Evolutionary conservation across 2,113 vertebrate species (phyloP).

Genomic region (Rallus limicola): DNA sequence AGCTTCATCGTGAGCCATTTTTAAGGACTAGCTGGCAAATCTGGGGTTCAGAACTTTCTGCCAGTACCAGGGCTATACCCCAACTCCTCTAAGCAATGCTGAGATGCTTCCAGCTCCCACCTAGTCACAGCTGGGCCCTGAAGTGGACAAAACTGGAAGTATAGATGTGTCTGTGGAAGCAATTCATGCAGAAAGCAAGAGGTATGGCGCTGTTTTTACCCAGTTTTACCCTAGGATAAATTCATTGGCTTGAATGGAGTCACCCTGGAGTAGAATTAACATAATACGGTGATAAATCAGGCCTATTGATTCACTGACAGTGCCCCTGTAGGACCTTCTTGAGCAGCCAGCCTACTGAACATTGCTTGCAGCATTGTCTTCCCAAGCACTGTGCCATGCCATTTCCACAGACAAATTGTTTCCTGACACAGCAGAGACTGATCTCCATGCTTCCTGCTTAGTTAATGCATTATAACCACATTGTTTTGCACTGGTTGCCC

Average conservation of each 20-base stretch:
- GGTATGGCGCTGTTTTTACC: background rate
- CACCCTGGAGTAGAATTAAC: conserved; percentile 35
- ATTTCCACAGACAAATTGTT: conserved; percentile 64
- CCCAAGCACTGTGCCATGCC: conserved; percentile 28
- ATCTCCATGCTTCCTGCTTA: conserved; percentile 54
- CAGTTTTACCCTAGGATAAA: conserved; percentile 3
- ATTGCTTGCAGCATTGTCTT: conserved; percentile 40
- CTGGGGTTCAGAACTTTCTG: background rate
- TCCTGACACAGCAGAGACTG: conserved; percentile 57
- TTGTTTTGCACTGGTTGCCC: conserved; percentile 52
- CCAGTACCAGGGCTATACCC: background rate
- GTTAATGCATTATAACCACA: conserved; percentile 57
- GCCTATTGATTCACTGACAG: conserved; percentile 47
- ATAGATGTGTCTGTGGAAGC: background rate
- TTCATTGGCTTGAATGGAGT: conserved; percentile 26
- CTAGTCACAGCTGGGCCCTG: background rate
- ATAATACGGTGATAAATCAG: conserved; percentile 54
- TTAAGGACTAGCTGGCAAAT: background rate
- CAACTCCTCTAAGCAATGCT: background rate
- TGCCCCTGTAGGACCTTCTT: conserved; percentile 50
- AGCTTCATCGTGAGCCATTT: conserved; percentile 6
- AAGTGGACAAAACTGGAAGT: background rate
- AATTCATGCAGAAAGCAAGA: background rate
- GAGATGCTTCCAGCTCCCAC: background rate
- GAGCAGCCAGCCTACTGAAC: conserved; percentile 14